These are phyloP conservation scores for Pristionchus entomophagus DNA, from an alignment of 2,888 invertebrate genomes.

Conservation along the genomic window DNA sequence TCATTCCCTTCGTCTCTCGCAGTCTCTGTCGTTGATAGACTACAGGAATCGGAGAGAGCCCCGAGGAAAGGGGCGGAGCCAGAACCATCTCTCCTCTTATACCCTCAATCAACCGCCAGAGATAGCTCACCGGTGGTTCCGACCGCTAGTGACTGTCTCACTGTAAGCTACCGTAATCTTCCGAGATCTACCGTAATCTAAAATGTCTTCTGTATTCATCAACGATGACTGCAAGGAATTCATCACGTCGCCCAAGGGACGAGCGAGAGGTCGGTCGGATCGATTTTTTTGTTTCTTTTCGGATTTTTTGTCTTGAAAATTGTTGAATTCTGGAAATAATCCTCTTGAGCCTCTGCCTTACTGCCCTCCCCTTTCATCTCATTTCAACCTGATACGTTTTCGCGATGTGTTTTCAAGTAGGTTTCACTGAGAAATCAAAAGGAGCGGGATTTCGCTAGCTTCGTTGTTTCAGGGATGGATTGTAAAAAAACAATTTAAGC, in stretches of 20 bases:
- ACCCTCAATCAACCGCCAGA: not conserved
- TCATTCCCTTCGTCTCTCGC: not conserved
- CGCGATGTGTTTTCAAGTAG: not conserved
- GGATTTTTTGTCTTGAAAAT: not conserved
- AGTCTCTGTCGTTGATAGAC: not conserved
- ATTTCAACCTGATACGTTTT: not conserved
- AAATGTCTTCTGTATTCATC: not conserved
- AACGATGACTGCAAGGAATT: slow-evolving; percentile 14
- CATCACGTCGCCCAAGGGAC: not conserved
- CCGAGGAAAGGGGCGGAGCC: slow-evolving; percentile 21
- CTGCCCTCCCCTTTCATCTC: too few relatives aligned
- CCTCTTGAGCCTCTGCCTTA: not conserved
- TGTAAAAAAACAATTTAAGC: too few relatives aligned
- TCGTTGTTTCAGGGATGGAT: too few relatives aligned
- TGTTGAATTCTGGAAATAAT: not conserved
- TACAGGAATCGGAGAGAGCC: not conserved
- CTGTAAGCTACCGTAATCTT: not conserved
- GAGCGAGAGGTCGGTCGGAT: not conserved
- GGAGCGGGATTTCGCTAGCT: too few relatives aligned
- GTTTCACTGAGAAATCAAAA: not conserved
- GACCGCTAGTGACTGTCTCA: slow-evolving; percentile 15
- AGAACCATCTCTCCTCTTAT: not conserved
- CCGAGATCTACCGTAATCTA: slow-evolving; percentile 30
- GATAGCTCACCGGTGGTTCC: slow-evolving; percentile 10
- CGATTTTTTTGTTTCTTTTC: not conserved